Evolutionary conservation across 2,888 invertebrate species (phyloP).

Genomic region (Poecilobothrus nobilitatus): DNA sequence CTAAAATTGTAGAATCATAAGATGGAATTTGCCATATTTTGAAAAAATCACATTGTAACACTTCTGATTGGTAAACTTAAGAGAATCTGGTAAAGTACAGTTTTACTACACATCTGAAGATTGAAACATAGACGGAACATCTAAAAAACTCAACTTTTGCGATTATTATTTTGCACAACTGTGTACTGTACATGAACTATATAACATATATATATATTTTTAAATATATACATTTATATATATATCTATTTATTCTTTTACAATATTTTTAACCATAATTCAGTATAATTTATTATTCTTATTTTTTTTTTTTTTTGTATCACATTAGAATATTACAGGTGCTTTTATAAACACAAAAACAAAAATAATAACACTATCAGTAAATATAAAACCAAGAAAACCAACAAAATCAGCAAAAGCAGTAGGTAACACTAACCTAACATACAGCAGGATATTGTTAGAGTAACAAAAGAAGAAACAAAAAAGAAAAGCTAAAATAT

Average conservation of each 20-base stretch:
- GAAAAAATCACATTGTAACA: no score
- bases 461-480: background rate
- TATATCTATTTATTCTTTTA: background rate
- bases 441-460: background rate
- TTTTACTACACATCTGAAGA: no score
- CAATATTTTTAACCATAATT: background rate
- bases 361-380: background rate
- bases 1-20: no score
- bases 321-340: background rate
- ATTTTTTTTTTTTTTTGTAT: background rate
- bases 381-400: background rate
- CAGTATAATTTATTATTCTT: background rate
- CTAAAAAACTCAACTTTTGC: no score
- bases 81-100: no score
- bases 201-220: no score
- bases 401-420: no score
- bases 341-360: background rate
- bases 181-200: no score
- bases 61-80: no score
- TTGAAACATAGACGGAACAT: no score
- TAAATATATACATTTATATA: background rate
- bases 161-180: no score
- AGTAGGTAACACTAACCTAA: background rate
- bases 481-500: background rate
- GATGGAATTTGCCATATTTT: no score